Conservation (phyloP, 2,888 invertebrate genomes). For the Timema podura region DNA sequence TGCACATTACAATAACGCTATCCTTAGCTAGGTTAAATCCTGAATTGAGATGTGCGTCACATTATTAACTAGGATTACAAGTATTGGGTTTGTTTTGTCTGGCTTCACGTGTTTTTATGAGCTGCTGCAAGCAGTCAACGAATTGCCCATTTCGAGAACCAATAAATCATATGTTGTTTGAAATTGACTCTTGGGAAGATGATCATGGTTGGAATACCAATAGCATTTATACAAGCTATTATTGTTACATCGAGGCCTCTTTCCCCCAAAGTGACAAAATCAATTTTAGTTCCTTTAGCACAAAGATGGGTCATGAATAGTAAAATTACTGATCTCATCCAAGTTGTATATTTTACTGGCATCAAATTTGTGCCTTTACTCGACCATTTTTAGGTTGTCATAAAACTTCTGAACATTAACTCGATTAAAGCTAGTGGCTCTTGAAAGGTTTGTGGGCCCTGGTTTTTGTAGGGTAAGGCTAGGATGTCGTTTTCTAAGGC, state of each 20-base stretch:
- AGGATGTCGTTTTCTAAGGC: slow-evolving; percentile 10
- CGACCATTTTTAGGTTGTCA: slow-evolving; percentile 6
- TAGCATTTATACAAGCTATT: background rate
- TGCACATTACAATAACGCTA: background rate
- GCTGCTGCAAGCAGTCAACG: background rate
- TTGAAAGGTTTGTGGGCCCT: background rate
- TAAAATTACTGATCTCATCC: slow-evolving; percentile 4
- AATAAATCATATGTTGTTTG: slow-evolving; percentile 1
- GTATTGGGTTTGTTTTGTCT: background rate
- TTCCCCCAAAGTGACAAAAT: background rate
- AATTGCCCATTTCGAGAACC: background rate
- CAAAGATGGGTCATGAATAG: background rate
- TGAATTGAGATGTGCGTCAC: background rate
- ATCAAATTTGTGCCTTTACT: background rate
- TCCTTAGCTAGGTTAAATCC: background rate
- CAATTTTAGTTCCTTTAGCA: background rate
- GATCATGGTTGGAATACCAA: background rate
- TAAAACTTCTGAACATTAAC: background rate
- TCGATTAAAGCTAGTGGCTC: slow-evolving; percentile 13
- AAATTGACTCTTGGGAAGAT: background rate
- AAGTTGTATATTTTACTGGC: slow-evolving; percentile 4
- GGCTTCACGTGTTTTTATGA: background rate
- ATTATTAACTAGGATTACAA: background rate
- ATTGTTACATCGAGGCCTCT: background rate
- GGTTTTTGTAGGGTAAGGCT: slow-evolving; percentile 2